A percentile compares a stretch with the other conserved stretches of the same genome.
Evolutionary conservation across 2,797 vertebrate species (phyloP).

Genomic region (Rousettus madagascariensis): DNA sequence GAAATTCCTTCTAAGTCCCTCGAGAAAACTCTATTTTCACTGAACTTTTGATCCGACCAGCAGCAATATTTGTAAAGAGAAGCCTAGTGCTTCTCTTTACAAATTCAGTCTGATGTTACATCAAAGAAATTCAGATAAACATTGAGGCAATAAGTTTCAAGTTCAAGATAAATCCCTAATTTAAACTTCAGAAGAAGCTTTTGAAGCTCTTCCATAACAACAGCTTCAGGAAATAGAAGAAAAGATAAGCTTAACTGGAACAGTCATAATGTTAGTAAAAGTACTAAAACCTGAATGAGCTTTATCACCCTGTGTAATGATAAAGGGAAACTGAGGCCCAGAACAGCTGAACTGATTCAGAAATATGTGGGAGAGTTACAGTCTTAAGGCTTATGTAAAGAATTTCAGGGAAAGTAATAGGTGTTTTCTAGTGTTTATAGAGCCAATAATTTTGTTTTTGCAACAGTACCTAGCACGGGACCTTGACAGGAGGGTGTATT

Average conservation of each 20-base stretch:
- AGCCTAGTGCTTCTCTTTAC: slow-evolving; percentile 30
- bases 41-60: slow-evolving; percentile 59
- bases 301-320: background rate
- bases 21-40: slow-evolving; percentile 38
- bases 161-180: slow-evolving; percentile 58
- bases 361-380: background rate
- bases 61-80: slow-evolving; percentile 59
- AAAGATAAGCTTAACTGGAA: background rate
- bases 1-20: background rate
- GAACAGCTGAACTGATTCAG: background rate
- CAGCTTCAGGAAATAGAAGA: slow-evolving; percentile 24
- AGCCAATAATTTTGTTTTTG: background rate
- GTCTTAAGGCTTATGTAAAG: background rate
- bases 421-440: background rate
- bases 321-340: background rate
- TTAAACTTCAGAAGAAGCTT: slow-evolving; percentile 59
- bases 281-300: background rate
- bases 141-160: background rate
- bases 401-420: background rate
- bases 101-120: slow-evolving; percentile 62
- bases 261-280: background rate
- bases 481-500: background rate
- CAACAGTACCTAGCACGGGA: background rate
- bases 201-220: slow-evolving; percentile 40
- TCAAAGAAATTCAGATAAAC: slow-evolving; percentile 68